phyloP scores from a whole-genome alignment of 2,888 invertebrate genomes.

The Heliconius erato region DNA sequence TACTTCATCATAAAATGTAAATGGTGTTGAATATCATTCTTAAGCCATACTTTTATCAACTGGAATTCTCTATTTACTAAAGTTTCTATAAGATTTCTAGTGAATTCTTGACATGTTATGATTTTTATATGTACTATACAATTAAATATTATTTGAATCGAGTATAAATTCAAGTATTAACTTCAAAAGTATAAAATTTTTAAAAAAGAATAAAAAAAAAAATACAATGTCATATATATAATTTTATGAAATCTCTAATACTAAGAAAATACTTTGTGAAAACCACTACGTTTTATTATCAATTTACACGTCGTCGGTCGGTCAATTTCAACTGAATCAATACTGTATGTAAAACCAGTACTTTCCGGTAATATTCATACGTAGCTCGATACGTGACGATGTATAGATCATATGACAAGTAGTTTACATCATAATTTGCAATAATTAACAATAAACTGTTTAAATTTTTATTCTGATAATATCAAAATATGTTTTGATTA shows the following conservation, averaged over 20 bases:
- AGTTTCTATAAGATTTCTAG: background rate
- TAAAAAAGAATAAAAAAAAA: no score
- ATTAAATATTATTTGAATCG: no score
- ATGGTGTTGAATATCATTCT: background rate
- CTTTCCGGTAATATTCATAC: constrained; percentile 18
- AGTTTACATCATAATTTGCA: background rate
- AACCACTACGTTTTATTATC: background rate
- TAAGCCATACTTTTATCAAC: background rate
- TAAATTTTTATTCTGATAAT: background rate
- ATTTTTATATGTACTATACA: no score
- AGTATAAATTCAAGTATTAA: no score
- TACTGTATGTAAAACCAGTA: constrained; percentile 16
- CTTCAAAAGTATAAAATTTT: no score
- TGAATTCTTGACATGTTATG: background rate
- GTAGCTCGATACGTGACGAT: constrained; percentile 22
- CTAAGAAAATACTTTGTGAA: no score
- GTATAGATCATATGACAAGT: constrained; percentile 16
- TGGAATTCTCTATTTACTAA: background rate
- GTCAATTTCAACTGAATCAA: constrained; percentile 27
- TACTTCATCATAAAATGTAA: constrained; percentile 14
- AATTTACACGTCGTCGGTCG: constrained; percentile 13
- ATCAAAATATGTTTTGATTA: no score
- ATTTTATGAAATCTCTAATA: no score
- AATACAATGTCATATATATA: no score
- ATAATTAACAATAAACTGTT: background rate